Base-by-base conservation (phyloP, 2,888 invertebrate species). In the Acrobasis consociella region DNA sequence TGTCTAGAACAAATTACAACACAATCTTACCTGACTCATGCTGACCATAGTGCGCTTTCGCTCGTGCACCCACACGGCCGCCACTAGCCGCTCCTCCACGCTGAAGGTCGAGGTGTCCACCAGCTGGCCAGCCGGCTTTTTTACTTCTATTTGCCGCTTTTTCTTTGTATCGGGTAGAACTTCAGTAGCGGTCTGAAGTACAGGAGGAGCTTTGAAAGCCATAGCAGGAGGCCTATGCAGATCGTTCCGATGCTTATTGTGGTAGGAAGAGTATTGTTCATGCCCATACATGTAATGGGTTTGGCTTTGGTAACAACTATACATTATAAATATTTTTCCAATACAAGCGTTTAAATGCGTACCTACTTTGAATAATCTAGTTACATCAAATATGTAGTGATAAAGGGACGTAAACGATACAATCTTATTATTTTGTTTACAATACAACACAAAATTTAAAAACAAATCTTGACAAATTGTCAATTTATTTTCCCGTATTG, bases 61-160 rank as follows among this genome's bases (percentile, higher is more conserved):
- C 72, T 93, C 92, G 64, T 93, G 92, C 37, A 91, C 89, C 92
- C 92, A 93, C 22, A 89, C 92, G 1, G 91, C 92, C 0, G 92
- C 82, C 37, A 93, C 83, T 15, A 92, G 76, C 67, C 90, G 81
- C 73, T 91, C 87, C 67, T 91, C 92, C 56, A 89, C 81, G 2
- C 83, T 87, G 52, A 81, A 85, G 46, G 71, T 80, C 0, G 85
- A 84, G 0, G 84, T 85, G 60, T 85, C 85, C 11, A 84, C 51
- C 11, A 49, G 37, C 10, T n/a, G n/a, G 10, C 15, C n/a, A 13
- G 7, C 42, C 56, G 13, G 37, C 10, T 0, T 49, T 46, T 31
- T 59, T 15, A 5, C 49, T 1, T 46, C n/a, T 1, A 15, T 37
- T 37, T 31, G 22, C 15, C 37, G 37, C 15, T 46, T 49, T 49